These are phyloP conservation scores for Napeogenes sylphis DNA, from an alignment of 2,888 invertebrate species.

Conservation along the genomic window DNA sequence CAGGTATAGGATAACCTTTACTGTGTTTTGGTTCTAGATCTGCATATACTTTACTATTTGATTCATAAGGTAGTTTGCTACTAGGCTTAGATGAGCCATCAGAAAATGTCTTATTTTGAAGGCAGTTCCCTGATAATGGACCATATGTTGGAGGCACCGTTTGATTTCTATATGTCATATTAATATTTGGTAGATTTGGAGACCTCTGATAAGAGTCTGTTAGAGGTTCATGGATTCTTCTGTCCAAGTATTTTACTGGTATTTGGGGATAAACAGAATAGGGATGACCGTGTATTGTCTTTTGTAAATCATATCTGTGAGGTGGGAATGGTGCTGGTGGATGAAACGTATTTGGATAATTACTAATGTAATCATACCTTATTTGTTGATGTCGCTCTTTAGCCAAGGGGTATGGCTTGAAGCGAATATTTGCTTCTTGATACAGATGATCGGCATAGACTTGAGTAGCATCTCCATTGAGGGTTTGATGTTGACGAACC, in stretches of 20 bases:
- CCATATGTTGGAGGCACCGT: slow-evolving; percentile 59
- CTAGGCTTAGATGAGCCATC: slow-evolving; percentile 51
- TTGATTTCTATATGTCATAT: slow-evolving; percentile 56
- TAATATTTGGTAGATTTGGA: slow-evolving; percentile 50
- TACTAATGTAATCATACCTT: slow-evolving; percentile 71
- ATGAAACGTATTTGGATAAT: slow-evolving; percentile 62
- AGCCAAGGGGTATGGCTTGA: slow-evolving; percentile 63
- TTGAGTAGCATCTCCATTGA: slow-evolving; percentile 56
- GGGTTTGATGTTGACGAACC: slow-evolving; percentile 49
- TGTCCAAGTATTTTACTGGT: slow-evolving; percentile 61
- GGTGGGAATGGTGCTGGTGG: slow-evolving; percentile 51
- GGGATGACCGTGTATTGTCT: slow-evolving; percentile 52
- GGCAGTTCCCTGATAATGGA: slow-evolving; percentile 49
- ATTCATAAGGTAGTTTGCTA: slow-evolving; percentile 61
- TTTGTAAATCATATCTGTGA: slow-evolving; percentile 65
- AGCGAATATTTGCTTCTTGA: slow-evolving; percentile 60
- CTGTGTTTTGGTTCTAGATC: slow-evolving; percentile 56
- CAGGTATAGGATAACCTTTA: slow-evolving; percentile 52
- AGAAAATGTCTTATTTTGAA: slow-evolving; percentile 59
- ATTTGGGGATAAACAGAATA: slow-evolving; percentile 58
- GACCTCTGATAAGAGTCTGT: slow-evolving; percentile 62
- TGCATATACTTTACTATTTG: slow-evolving; percentile 53
- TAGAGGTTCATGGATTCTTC: slow-evolving; percentile 53
- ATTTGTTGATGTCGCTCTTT: slow-evolving; percentile 64
- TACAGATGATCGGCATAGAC: slow-evolving; percentile 58